These are phyloP conservation scores for Linyphia triangularis DNA, from an alignment of 2,888 invertebrate genomes.

Conservation along the genomic window DNA sequence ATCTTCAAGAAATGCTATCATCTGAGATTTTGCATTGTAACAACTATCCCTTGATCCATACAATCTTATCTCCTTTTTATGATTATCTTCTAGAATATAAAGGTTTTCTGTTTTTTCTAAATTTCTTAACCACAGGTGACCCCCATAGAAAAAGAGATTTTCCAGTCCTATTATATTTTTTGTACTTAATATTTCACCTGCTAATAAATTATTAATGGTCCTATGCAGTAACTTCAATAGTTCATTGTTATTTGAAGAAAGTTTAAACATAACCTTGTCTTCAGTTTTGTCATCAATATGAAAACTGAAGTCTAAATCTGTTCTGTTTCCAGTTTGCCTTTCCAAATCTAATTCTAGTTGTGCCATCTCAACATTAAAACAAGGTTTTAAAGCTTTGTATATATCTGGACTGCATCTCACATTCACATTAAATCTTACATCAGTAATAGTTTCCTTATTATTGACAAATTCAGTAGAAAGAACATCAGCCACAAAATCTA, in stretches of 20 bases:
- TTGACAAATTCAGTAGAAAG: neutral
- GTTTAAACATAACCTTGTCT: slow-evolving; percentile 20
- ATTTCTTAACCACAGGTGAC: slow-evolving; percentile 52
- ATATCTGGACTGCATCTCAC: slow-evolving; percentile 35
- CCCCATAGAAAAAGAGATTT: slow-evolving; percentile 70
- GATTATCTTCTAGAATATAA: slow-evolving; percentile 28
- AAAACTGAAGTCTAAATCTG: neutral
- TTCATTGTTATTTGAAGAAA: slow-evolving; percentile 29
- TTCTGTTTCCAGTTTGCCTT: neutral
- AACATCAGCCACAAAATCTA: slow-evolving; percentile 13
- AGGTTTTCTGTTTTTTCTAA: slow-evolving; percentile 44
- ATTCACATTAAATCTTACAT: neutral
- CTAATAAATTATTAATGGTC: slow-evolving; percentile 40
- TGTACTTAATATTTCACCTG: slow-evolving; percentile 41
- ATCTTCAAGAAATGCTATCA: slow-evolving; percentile 51
- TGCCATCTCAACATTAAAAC: slow-evolving; percentile 13
- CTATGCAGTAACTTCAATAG: slow-evolving; percentile 37
- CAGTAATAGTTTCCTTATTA: slow-evolving; percentile 7
- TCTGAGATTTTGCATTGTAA: slow-evolving; percentile 11
- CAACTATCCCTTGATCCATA: slow-evolving; percentile 48
- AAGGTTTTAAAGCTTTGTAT: slow-evolving; percentile 38
- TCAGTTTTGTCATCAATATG: neutral
- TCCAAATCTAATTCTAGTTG: slow-evolving; percentile 1
- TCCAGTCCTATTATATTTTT: slow-evolving; percentile 34
- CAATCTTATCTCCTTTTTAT: slow-evolving; percentile 25